phyloP scores from a whole-genome alignment of 2,113 vertebrate genomes.

The Rynchops niger region DNA sequence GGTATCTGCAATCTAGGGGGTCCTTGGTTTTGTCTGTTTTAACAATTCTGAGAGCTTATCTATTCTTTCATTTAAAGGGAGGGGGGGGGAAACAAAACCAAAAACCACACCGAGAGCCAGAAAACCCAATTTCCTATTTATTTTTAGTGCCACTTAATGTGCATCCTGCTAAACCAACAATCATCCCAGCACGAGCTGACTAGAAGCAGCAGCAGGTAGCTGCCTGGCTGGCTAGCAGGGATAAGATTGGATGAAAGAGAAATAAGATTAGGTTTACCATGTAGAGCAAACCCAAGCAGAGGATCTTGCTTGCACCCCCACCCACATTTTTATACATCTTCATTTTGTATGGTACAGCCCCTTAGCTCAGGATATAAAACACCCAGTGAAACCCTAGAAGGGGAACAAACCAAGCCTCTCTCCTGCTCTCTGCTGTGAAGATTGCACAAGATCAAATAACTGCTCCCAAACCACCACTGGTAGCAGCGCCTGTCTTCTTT shows the following conservation, averaged over 20 bases:
- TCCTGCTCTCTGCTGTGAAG: background rate
- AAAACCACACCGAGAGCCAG: background rate
- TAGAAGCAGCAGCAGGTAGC: constrained; percentile 36
- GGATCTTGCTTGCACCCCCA: background rate
- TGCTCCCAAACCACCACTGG: background rate
- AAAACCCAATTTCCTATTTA: constrained; percentile 20
- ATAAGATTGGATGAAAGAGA: background rate
- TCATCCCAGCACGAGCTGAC: constrained; percentile 27
- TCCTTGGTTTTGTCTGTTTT: background rate
- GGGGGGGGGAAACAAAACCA: background rate
- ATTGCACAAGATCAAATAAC: background rate
- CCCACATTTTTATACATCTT: background rate
- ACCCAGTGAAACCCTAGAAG: background rate
- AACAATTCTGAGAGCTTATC: background rate
- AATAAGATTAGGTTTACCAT: background rate
- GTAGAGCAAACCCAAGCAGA: background rate
- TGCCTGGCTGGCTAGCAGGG: background rate
- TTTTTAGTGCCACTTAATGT: constrained; percentile 49
- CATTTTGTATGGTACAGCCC: background rate
- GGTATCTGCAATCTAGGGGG: background rate
- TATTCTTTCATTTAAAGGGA: background rate
- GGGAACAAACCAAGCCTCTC: background rate
- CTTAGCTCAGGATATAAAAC: background rate
- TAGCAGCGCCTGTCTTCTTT: background rate
- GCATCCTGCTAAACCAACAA: constrained; percentile 42